Percentiles rank a stretch among this genome's conserved stretches.
Conservation (phyloP, 2,888 invertebrate genomes). For the Tetragonisca angustula region DNA sequence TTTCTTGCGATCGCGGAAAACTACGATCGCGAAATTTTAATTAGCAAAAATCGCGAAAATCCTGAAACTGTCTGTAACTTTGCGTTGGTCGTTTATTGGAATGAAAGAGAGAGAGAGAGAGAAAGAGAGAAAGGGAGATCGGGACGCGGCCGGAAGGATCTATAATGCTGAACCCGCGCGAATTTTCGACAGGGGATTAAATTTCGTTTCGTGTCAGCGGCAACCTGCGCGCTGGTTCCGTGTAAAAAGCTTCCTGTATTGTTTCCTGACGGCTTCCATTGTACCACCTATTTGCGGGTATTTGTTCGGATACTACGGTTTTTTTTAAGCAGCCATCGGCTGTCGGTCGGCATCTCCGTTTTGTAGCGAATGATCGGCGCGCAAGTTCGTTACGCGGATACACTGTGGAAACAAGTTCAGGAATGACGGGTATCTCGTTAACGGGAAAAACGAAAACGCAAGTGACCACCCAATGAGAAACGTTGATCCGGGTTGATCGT, state of each 20-base stretch:
- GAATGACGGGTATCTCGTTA: conserved; percentile 54
- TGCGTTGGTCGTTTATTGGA: neutral
- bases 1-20: neutral
- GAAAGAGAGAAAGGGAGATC: neutral
- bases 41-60: neutral
- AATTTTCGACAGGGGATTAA: conserved; percentile 52
- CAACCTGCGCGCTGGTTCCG: conserved; percentile 46
- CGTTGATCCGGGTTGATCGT: conserved; percentile 19
- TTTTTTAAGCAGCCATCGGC: conserved; percentile 60
- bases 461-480: conserved; percentile 29
- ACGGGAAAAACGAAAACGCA: conserved; percentile 43
- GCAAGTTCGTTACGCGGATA: conserved; percentile 49
- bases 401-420: conserved; percentile 36
- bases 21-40: neutral
- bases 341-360: conserved; percentile 49
- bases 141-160: conserved; percentile 4
- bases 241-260: conserved; percentile 57
- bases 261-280: conserved; percentile 63
- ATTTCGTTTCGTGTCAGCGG: conserved; percentile 57
- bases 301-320: conserved; percentile 55
- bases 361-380: conserved; percentile 33
- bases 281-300: conserved; percentile 42
- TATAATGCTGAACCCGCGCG: conserved; percentile 1
- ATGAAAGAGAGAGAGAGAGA: neutral
- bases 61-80: neutral